Conservation (phyloP, 2,888 invertebrate species). For the Baccha elongata region DNA sequence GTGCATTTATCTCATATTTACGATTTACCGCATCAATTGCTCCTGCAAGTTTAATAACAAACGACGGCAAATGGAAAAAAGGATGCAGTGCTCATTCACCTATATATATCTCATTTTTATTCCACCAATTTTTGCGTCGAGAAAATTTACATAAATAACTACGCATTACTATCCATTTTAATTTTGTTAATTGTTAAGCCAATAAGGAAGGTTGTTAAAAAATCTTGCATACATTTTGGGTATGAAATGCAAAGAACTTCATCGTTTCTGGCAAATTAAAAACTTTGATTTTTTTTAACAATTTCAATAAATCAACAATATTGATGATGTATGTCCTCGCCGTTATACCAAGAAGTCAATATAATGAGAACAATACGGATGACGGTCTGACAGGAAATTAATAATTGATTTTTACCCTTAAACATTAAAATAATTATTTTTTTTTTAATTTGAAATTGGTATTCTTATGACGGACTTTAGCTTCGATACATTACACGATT, state of each 20-base stretch:
- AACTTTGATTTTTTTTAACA: conserved; percentile 27
- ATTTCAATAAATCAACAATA: conserved; percentile 60
- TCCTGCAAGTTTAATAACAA: conserved; percentile 50
- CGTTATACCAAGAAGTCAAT: conserved; percentile 35
- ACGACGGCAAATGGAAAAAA: neutral
- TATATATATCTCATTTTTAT: conserved; percentile 34
- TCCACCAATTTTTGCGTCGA: conserved; percentile 44
- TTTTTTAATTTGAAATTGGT: conserved; percentile 16
- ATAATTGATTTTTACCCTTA: conserved; percentile 48
- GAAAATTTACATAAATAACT: conserved; percentile 27
- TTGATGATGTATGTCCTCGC: conserved; percentile 35
- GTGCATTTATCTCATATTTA: conserved; percentile 27
- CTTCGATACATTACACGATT: conserved; percentile 47
- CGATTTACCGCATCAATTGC: conserved; percentile 54
- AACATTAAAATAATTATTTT: conserved; percentile 17
- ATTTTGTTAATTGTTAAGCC: conserved; percentile 70
- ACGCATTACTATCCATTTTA: conserved; percentile 21
- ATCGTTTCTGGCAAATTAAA: conserved; percentile 2
- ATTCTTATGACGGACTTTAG: neutral
- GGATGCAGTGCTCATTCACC: neutral
- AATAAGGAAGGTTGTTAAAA: conserved; percentile 40
- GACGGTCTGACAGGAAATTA: no score
- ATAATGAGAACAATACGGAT: neutral
- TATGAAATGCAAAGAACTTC: conserved; percentile 27
- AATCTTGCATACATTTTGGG: conserved; percentile 23